A percentile compares a stretch with the other conserved stretches of the same genome.
Evolutionary conservation across 2,888 invertebrate genomes (phyloP).

Genomic region (Nymphalis polychloros): DNA sequence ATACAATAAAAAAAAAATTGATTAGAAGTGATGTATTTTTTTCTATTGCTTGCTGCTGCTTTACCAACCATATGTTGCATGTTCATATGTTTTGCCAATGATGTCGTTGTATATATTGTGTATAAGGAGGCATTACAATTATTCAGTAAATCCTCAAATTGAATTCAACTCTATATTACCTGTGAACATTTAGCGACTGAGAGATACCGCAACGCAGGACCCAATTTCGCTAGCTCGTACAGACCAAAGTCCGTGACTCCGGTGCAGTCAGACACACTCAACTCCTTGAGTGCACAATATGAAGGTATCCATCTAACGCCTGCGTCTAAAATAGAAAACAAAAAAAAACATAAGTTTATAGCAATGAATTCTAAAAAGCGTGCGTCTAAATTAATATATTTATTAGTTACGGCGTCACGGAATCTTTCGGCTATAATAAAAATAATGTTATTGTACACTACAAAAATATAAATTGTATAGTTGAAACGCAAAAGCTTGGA

Average conservation of each 20-base stretch:
- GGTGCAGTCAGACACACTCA: constrained; percentile 94
- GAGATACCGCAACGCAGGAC: constrained; percentile 93
- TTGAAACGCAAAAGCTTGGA: no score
- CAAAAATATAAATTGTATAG: background rate
- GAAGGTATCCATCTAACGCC: constrained; percentile 95
- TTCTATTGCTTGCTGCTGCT: no score
- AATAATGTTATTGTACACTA: background rate
- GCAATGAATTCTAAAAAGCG: background rate
- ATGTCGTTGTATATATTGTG: no score
- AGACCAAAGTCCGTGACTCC: constrained; percentile 95
- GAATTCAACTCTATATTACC: constrained; percentile 44
- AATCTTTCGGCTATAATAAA: no score
- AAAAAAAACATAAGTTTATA: background rate
- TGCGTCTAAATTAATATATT: no score
- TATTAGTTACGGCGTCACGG: no score
- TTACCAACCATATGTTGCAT: no score
- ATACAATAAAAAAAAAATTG: no score
- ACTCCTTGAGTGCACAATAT: constrained; percentile 92
- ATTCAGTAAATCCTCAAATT: no score
- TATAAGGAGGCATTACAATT: no score
- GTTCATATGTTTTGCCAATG: no score
- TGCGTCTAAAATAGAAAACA: constrained; percentile 84
- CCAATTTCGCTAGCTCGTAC: constrained; percentile 93
- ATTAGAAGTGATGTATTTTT: no score
- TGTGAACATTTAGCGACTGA: constrained; percentile 97